A percentile compares a stretch with the other conserved stretches of the same genome.
Evolutionary conservation across 2,797 vertebrate species (phyloP).

Genomic region (Champsocephalus gunnari): DNA sequence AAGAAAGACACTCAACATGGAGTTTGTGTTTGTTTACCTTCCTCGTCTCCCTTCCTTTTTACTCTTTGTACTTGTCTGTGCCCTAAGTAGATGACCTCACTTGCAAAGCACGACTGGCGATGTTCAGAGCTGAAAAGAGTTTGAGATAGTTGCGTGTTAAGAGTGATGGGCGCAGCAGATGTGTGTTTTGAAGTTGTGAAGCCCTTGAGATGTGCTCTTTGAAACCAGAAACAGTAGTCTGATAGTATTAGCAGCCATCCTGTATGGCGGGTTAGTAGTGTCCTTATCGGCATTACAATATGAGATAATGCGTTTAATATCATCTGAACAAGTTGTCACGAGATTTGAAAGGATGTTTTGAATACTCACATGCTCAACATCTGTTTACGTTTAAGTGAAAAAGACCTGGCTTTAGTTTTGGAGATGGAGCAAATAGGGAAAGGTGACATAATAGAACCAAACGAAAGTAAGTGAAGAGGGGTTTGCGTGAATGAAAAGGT

Average conservation of each 20-base stretch:
- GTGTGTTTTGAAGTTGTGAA: constrained; percentile 35
- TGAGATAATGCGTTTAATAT: neutral
- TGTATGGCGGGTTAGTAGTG: neutral
- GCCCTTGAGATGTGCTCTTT: constrained; percentile 38
- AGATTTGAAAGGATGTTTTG: neutral
- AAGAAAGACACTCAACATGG: constrained; percentile 76
- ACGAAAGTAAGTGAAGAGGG: neutral
- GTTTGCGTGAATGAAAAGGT: neutral
- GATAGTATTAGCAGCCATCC: constrained; percentile 18
- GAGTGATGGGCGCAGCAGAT: constrained; percentile 50
- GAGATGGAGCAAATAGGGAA: neutral
- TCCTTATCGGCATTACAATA: neutral
- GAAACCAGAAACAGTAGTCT: constrained; percentile 22
- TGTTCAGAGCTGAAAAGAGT: constrained; percentile 25
- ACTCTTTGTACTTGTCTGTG: constrained; percentile 55
- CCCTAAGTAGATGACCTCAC: constrained; percentile 73
- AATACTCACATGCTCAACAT: neutral
- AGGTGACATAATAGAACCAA: neutral
- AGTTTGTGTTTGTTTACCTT: constrained; percentile 74
- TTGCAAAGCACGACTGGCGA: constrained; percentile 50
- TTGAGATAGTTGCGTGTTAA: constrained; percentile 32
- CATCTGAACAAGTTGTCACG: neutral
- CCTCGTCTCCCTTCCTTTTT: constrained; percentile 19
- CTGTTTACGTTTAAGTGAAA: neutral
- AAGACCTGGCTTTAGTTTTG: neutral